Conservation (phyloP, 2,888 invertebrate genomes). For the Harmothoe impar region DNA sequence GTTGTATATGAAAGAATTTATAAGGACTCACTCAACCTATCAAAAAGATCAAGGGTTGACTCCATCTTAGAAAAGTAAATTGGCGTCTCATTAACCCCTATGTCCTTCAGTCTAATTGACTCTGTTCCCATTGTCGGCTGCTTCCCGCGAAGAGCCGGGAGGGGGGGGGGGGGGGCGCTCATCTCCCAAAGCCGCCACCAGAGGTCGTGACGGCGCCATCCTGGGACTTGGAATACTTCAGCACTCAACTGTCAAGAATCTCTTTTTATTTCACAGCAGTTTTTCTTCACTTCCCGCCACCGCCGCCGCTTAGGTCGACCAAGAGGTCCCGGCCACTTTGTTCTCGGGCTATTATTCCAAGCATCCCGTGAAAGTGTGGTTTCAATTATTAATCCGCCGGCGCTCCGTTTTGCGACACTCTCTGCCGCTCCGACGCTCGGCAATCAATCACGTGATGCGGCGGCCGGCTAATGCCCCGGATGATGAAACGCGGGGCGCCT, state of each 20-base stretch:
- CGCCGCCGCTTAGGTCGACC: not conserved
- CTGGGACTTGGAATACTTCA: constrained; percentile 26
- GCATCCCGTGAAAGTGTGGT: constrained; percentile 61
- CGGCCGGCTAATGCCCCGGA: constrained; percentile 58
- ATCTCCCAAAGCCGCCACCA: not conserved
- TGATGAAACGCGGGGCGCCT: constrained; percentile 43
- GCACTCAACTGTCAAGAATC: constrained; percentile 28
- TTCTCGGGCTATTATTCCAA: constrained; percentile 57
- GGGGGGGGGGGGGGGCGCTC: not conserved
- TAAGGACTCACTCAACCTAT: too few species aligned
- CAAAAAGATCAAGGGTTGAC: too few species aligned
- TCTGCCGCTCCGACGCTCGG: constrained; percentile 32
- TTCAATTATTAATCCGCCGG: constrained; percentile 57
- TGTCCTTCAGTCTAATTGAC: constrained; percentile 19
- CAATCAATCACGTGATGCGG: constrained; percentile 58
- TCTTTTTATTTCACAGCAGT: not conserved
- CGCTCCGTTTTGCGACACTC: constrained; percentile 43
- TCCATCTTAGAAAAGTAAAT: too few species aligned
- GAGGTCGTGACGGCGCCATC: not conserved
- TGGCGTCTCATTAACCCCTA: too few species aligned
- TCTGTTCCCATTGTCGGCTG: constrained; percentile 45
- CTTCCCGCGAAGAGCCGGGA: not conserved
- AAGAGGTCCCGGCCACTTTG: constrained; percentile 53
- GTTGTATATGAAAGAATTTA: too few species aligned
- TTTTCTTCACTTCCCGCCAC: constrained; percentile 1